Evolutionary conservation across 2,888 invertebrate genomes (phyloP), one percentile per base, ranked within the genome.

Genomic region (Tenthredo amoena): DNA sequence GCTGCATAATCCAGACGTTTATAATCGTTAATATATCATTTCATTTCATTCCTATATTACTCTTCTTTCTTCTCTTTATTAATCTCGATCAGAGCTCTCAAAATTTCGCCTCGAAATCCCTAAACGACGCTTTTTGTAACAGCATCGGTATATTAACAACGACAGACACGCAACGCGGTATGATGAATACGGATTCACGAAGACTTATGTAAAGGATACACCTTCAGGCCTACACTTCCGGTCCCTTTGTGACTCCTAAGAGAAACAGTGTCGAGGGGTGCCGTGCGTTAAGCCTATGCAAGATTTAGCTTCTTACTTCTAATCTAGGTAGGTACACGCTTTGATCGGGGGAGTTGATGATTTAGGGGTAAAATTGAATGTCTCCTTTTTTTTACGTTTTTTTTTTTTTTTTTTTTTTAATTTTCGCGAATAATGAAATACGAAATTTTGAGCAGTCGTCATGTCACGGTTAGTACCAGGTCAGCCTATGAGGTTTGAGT

Each of bases 151-250:
- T 26, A 62, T 62, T 26, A 62, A 21, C 62, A 62, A 62, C 9
- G 62, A 62, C 62, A 62, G 62, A 62, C 62, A 31, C 62, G 26
- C 26, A 62, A 26, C 26, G 21, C 5, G 62, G 26, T 62, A 62
- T 62, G 62, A 62, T 62, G 26, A 62, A 62, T 62, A 62, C 62
- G 62, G 62, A 62, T 34, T 34, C 34, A 18, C 31, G 1, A 34
- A 31, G 68, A 68, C 34, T 68, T 18, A 26, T 68, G 31, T 34
- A 68, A 68, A 68, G 68, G 68, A 68, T 68, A 68, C 77, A n/a
- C 15, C 34, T 31, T 34, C 50, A 55, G 50, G 15, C 31, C 43
- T 21, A 9, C 21, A 74, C 77, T 77, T 77, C 34, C 77, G 77
- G 31, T 34, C 9, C 50, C 34, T 77, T 77, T 77, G 77, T 77